phyloP scores from a whole-genome alignment of 2,888 invertebrate species.

The Drosophila melanosoma region DNA sequence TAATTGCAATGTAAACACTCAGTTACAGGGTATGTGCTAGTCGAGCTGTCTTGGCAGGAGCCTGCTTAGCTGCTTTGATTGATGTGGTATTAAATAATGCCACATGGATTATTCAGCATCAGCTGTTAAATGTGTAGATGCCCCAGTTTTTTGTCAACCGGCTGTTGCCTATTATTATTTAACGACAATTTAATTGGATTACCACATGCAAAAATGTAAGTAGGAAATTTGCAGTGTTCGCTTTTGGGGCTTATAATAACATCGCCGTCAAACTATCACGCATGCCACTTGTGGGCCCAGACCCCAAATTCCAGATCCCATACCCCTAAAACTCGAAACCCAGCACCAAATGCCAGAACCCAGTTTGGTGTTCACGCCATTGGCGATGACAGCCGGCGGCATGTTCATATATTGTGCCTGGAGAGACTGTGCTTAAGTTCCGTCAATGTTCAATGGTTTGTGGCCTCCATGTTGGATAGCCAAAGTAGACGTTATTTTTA shows the following conservation, averaged over 20 bases:
- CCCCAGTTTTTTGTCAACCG: neutral
- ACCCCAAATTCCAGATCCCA: neutral
- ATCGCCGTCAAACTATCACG: constrained; percentile 31
- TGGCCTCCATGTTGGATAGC: constrained; percentile 3
- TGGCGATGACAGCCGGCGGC: constrained; percentile 38
- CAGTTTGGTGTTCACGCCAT: constrained; percentile 5
- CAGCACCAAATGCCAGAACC: neutral
- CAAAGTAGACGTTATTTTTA: constrained; percentile 53
- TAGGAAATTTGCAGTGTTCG: constrained; percentile 24
- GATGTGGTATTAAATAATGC: neutral
- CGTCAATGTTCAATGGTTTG: constrained; percentile 31
- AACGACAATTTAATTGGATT: constrained; percentile 39
- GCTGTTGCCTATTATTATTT: constrained; percentile 14
- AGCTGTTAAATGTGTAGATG: neutral
- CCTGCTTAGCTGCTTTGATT: neutral
- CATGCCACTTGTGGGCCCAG: constrained; percentile 29
- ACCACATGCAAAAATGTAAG: constrained; percentile 20
- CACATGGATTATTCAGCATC: neutral
- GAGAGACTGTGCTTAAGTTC: constrained; percentile 36
- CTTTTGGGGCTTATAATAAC: constrained; percentile 33
- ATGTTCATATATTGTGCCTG: constrained; percentile 29
- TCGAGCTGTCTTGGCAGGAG: neutral
- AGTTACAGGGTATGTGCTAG: neutral
- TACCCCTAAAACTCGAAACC: neutral
- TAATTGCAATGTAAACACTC: neutral